phyloP scores from a whole-genome alignment of 2,888 invertebrate genomes.

The Alcis repandata region DNA sequence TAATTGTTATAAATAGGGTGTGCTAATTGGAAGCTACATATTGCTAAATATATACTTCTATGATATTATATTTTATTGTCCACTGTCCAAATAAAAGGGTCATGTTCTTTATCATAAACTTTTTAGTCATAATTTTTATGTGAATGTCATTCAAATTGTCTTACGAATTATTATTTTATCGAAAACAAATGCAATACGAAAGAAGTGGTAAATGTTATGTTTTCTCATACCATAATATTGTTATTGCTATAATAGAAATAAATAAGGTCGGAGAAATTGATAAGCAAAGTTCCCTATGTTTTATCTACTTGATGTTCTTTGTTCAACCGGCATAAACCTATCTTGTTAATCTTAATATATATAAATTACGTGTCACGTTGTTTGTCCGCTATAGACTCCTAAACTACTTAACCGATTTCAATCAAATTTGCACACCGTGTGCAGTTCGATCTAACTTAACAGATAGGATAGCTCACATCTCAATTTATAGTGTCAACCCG shows the following conservation, averaged over 20 bases:
- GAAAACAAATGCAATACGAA: slow-evolving; percentile 19
- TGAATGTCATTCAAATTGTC: not conserved
- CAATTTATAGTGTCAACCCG: too few species aligned
- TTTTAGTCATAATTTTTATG: slow-evolving; percentile 18
- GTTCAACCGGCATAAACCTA: not conserved
- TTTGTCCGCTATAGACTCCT: too few species aligned
- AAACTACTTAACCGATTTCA: too few species aligned
- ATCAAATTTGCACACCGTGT: too few species aligned
- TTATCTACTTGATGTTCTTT: not conserved
- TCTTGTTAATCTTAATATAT: too few species aligned
- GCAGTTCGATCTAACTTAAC: too few species aligned
- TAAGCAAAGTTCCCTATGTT: not conserved
- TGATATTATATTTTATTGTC: slow-evolving; percentile 5
- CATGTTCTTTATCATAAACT: slow-evolving; percentile 11
- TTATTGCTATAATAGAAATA: slow-evolving; percentile 27
- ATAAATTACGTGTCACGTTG: too few species aligned
- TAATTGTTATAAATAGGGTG: slow-evolving; percentile 25
- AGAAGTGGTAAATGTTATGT: not conserved
- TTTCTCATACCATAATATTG: slow-evolving; percentile 27
- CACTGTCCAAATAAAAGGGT: not conserved
- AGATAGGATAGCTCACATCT: too few species aligned
- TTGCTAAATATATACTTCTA: slow-evolving; percentile 28
- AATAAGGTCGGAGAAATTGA: not conserved
- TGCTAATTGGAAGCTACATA: slow-evolving; percentile 37
- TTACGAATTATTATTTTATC: not conserved